These are phyloP conservation scores for Discoglossus pictus DNA, from an alignment of 2,797 vertebrate genomes.

Conservation along the genomic window DNA sequence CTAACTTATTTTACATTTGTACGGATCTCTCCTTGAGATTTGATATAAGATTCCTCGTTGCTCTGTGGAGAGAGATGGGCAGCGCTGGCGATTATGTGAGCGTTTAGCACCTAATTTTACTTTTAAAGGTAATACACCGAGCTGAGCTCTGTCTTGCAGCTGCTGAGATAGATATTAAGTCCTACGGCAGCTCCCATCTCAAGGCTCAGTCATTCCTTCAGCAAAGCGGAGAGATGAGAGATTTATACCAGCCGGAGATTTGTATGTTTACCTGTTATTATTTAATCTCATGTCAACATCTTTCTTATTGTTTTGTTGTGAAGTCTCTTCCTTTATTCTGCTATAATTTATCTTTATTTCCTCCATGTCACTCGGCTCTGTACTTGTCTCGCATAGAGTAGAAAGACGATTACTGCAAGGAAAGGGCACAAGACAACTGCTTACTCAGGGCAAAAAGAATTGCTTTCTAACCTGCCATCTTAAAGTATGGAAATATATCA, in stretches of 20 bases:
- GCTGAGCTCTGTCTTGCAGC: slow-evolving; percentile 1
- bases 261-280: slow-evolving; percentile 31
- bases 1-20: background rate
- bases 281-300: slow-evolving; percentile 25
- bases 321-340: no score
- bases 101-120: slow-evolving; percentile 38
- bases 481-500: background rate
- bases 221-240: slow-evolving; percentile 38
- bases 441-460: slow-evolving; percentile 9
- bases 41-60: slow-evolving; percentile 18
- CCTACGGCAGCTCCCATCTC: slow-evolving; percentile 7
- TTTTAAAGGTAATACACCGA: slow-evolving; percentile 43
- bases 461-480: slow-evolving; percentile 5
- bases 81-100: background rate
- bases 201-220: slow-evolving; percentile 20
- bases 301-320: slow-evolving; percentile 11
- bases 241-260: slow-evolving; percentile 37
- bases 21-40: background rate
- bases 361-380: no score
- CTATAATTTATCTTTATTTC: no score
- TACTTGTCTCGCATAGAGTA: background rate
- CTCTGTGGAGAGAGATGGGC: slow-evolving; percentile 8
- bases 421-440: slow-evolving; percentile 12
- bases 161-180: slow-evolving; percentile 1
- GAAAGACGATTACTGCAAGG: slow-evolving; percentile 8